phyloP scores from a whole-genome alignment of 2,888 invertebrate species.

The Oeneis ivallda region DNA sequence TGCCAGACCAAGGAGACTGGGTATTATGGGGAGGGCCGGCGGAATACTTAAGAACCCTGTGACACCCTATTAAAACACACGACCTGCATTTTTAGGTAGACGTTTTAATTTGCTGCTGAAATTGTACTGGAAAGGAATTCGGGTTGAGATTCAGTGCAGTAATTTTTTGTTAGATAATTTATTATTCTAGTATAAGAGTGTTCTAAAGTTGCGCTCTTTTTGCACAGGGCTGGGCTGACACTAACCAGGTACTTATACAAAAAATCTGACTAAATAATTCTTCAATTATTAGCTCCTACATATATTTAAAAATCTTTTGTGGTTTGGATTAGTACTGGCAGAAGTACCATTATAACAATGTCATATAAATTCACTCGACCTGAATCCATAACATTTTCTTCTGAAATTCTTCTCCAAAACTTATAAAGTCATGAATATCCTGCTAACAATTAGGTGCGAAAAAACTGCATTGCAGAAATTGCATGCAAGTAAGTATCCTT shows the following conservation, averaged over 20 bases:
- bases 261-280: too few species aligned
- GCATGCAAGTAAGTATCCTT: neutral
- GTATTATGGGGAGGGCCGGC: constrained; percentile 79
- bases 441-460: neutral
- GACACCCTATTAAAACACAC: constrained; percentile 82
- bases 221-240: too few species aligned
- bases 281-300: too few species aligned
- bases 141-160: neutral
- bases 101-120: constrained; percentile 73
- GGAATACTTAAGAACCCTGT: constrained; percentile 81
- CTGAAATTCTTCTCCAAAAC: too few species aligned
- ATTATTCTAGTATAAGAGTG: neutral
- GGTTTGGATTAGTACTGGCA: too few species aligned
- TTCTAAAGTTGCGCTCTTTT: too few species aligned
- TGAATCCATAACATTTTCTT: too few species aligned
- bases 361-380: too few species aligned
- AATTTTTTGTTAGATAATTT: neutral
- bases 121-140: constrained; percentile 22
- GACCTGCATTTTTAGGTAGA: constrained; percentile 77
- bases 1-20: constrained; percentile 81
- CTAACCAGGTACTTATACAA: too few species aligned
- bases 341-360: too few species aligned
- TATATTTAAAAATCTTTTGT: too few species aligned
- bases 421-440: too few species aligned
- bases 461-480: neutral